Conservation (phyloP, 2,113 vertebrate species). For the Corvus cornix region DNA sequence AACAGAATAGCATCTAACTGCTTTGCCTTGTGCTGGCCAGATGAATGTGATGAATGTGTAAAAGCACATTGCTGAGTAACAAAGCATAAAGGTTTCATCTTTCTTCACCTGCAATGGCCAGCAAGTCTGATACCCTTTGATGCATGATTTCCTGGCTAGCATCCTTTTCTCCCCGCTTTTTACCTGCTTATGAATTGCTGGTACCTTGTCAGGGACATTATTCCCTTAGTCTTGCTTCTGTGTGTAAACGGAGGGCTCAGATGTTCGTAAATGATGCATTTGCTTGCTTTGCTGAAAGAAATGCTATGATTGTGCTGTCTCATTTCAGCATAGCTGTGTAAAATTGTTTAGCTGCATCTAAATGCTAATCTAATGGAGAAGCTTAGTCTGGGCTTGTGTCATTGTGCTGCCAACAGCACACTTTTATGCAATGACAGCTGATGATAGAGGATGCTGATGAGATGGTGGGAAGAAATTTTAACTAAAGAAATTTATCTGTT, state of each 20-base stretch:
- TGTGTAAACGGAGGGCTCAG: neutral
- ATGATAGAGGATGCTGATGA: neutral
- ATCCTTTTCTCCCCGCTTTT: neutral
- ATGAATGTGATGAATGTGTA: neutral
- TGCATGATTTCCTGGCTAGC: neutral
- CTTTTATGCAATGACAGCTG: neutral
- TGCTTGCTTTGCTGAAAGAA: neutral
- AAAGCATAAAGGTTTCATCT: neutral
- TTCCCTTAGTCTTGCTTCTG: neutral
- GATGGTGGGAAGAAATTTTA: neutral
- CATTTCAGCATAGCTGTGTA: neutral
- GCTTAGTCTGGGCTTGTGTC: neutral
- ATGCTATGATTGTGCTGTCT: neutral
- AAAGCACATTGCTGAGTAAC: neutral
- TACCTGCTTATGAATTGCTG: neutral
- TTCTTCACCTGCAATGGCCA: neutral
- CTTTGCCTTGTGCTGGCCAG: neutral
- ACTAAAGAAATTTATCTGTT: neutral
- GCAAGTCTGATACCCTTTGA: neutral
- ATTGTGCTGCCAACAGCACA: neutral
- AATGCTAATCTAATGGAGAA: conserved; percentile 5
- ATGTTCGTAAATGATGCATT: neutral
- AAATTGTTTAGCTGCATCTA: neutral
- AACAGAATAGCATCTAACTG: neutral
- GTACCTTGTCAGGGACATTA: neutral